Evolutionary conservation across 2,797 vertebrate species (phyloP), one percentile per base, ranked within the genome.

Genomic region (Sitta carolinensis): DNA sequence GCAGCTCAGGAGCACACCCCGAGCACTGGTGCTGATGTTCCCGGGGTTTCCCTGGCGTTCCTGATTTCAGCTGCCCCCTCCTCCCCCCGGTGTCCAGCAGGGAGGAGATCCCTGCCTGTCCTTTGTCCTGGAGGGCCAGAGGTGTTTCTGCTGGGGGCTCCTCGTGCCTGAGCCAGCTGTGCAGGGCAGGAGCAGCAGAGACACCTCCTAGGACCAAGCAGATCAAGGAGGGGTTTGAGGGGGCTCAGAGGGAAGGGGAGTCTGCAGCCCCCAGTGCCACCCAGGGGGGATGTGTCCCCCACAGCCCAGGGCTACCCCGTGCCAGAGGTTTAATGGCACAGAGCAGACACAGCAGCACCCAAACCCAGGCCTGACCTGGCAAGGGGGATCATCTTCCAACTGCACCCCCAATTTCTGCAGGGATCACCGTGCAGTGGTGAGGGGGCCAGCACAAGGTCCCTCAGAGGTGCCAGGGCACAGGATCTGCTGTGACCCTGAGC

Each of bases 261-360:
- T 5, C 58, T 75, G 67, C 66, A 87, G 17, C 8, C 38, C 27
- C 67, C 43, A 32, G 40, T 34, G 22, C 10, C 40, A 72, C 9
- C 0, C 0, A 36, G 58, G 30, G 13, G 27, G 29, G 26, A 25
- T 0, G 3, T n/a, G 21, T 18, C 18, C 43, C 26, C 50, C 4
- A 1, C 70, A 79, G 62, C 54, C 47, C 77, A 4, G 27, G 29
- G 13, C n/a, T 43, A 7, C 58, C 5, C 0, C 2, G 0, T 10
- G 42, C 13, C 74, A n/a, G 30, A 58, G 59, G 13, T 70, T 82
- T 38, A 16, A 29, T 7, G 23, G 29, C 32, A 20, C 6, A 14
- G 10, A 6, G 32, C 38, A 81, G 50, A 8, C 1, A 7, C 16
- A 47, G 4, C 26, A 58, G 30, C 30, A 18, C 21, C 42, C 51